Evolutionary conservation across 1,140 invertebrate genomes (phyloP).

Genomic region (Heliconius himera): DNA sequence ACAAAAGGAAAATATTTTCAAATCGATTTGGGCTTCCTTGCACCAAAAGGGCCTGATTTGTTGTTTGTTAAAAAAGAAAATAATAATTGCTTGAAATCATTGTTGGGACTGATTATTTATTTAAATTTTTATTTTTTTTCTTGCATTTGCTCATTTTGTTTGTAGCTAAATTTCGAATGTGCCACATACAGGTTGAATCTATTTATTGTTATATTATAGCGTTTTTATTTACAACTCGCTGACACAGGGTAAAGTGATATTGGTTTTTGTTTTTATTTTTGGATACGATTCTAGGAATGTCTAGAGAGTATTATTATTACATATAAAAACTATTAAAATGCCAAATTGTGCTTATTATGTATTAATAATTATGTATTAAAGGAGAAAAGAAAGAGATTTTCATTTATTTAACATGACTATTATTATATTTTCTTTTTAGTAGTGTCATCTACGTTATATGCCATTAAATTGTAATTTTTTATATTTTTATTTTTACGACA

Average conservation of each 20-base stretch:
- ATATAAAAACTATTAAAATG: not conserved
- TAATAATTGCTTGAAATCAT: not conserved
- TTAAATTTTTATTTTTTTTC: not conserved
- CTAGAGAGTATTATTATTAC: not conserved
- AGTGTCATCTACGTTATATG: not conserved
- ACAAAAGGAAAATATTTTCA: not conserved
- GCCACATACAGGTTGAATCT: constrained; percentile 37
- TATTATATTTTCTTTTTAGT: too few species aligned
- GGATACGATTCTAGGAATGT: too few species aligned
- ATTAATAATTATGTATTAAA: not conserved
- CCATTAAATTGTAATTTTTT: not conserved
- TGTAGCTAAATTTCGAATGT: constrained; percentile 12
- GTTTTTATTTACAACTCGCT: constrained; percentile 43
- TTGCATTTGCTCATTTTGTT: constrained; percentile 34
- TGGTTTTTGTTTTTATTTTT: constrained; percentile 1
- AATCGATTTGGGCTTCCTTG: not conserved
- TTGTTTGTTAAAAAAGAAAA: not conserved
- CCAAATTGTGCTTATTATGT: not conserved
- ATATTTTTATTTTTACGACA: not conserved
- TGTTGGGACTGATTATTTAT: not conserved
- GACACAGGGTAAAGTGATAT: constrained; percentile 48
- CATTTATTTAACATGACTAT: too few species aligned
- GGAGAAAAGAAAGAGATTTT: too few species aligned
- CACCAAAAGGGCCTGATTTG: not conserved
- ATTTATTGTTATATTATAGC: constrained; percentile 41